Base-by-base conservation (phyloP, 2,797 vertebrate species). In the Mormyrus hasselquistii region DNA sequence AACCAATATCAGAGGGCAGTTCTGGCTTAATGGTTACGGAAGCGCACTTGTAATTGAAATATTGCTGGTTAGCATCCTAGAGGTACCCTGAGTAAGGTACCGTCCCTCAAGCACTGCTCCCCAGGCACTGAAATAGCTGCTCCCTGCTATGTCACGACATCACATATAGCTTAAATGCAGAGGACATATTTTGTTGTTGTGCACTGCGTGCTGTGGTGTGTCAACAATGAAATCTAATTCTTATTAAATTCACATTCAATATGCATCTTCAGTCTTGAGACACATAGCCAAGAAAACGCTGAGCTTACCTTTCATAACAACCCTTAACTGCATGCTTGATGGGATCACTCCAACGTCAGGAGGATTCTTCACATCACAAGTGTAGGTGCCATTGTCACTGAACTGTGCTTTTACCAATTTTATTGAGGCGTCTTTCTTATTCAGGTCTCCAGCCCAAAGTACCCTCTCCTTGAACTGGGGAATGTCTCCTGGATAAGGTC, bases 361-460 rank as follows among this genome's bases (percentile, higher is more conserved):
- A 0, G 98, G 97, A 91, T 98, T 99, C 93, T 97, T 98, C 90
- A 99, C 97, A 47, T 97, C 96, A 0, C 98, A 99, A 90, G 95
- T 94, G 89, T 96, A 99, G 44, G 98, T 99, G 73, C 98, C 98
- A 4, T 99, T 99, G 95, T 99, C 98, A 3, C 92, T 96, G 92
- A 98, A 99, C 92, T 97, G 96, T 91, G 96, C 95, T 5, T 97
- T 96, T 41, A 93, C 94, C 92, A 98, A 95, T 88, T 95, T 96
- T 92, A 99, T 97, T 0, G 98, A 99, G 0, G 94, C 97, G 76
- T 99, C 98, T 91, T 95, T 97, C 93, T 97, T 98, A 94, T 97
- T 98, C 55, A 99, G 95, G 93, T 99, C 97, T 88, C 98, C 98
- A 3, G 96, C 95, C 94, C 98, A 99, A 87, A 94, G 94, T 79